Conservation (phyloP, 2,888 invertebrate genomes). For the Ligdia adustata region DNA sequence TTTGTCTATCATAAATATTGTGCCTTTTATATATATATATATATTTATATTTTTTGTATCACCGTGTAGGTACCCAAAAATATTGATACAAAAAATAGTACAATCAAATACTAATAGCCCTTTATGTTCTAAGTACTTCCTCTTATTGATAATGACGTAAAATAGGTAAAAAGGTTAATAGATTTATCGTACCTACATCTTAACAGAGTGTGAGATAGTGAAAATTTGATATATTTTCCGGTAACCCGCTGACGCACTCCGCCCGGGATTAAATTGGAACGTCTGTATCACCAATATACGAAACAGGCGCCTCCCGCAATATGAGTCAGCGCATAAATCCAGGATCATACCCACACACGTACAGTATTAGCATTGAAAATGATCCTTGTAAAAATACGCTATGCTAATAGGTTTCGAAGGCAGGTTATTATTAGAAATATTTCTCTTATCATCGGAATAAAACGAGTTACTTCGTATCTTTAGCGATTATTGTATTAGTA, state of each 20-base stretch:
- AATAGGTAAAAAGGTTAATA: too few relatives aligned
- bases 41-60: too few relatives aligned
- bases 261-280: conserved; percentile 41
- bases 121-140: too few relatives aligned
- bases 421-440: conserved; percentile 11
- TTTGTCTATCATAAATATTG: too few relatives aligned
- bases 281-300: conserved; percentile 35
- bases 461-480: conserved; percentile 1
- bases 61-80: too few relatives aligned
- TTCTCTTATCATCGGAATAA: background rate
- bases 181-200: too few relatives aligned
- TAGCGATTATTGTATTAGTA: too few relatives aligned
- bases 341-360: conserved; percentile 17
- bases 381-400: conserved; percentile 18
- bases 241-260: conserved; percentile 45
- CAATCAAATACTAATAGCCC: too few relatives aligned
- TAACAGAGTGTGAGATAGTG: background rate
- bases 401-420: conserved; percentile 2
- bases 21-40: too few relatives aligned
- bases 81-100: too few relatives aligned
- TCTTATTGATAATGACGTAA: too few relatives aligned
- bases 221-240: conserved; percentile 42
- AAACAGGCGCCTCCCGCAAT: conserved; percentile 34
- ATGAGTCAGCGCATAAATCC: conserved; percentile 47
- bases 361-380: conserved; percentile 16